A percentile compares a stretch with the other conserved stretches of the same genome.
These are phyloP conservation scores for Drosophila melanosoma DNA, from an alignment of 2,888 invertebrate species.

Conservation along the genomic window DNA sequence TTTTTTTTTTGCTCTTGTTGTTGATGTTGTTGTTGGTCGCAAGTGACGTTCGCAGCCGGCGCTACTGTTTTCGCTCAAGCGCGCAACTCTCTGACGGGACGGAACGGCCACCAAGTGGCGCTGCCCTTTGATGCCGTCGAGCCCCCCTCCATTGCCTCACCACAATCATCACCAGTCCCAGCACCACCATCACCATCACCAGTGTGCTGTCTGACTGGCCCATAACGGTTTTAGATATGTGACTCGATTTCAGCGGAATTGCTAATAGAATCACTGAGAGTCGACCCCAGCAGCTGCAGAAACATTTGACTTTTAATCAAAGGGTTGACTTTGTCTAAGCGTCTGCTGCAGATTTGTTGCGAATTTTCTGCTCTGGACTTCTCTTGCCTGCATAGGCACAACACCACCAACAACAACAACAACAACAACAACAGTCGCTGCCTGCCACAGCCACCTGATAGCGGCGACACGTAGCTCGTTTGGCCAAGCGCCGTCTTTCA, in stretches of 20 bases:
- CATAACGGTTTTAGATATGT: conserved; percentile 76
- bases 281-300: conserved; percentile 20
- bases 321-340: conserved; percentile 76
- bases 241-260: conserved; percentile 72
- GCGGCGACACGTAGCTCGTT: conserved; percentile 76
- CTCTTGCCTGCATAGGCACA: neutral
- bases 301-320: conserved; percentile 58
- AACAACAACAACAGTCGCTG: conserved; percentile 16
- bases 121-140: conserved; percentile 70
- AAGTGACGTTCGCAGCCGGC: conserved; percentile 62
- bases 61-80: conserved; percentile 82
- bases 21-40: conserved; percentile 36
- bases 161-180: neutral
- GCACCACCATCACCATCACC: neutral
- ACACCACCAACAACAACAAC: conserved; percentile 4
- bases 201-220: conserved; percentile 23
- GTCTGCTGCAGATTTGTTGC: conserved; percentile 24
- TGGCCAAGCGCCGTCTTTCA: conserved; percentile 62
- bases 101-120: conserved; percentile 77
- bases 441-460: conserved; percentile 67
- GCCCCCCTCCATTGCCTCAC: neutral
- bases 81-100: conserved; percentile 64
- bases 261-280: conserved; percentile 73
- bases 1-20: conserved; percentile 40
- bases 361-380: conserved; percentile 21